phyloP scores from a whole-genome alignment of 2,797 vertebrate genomes.

The Sarcophilus harrisii region DNA sequence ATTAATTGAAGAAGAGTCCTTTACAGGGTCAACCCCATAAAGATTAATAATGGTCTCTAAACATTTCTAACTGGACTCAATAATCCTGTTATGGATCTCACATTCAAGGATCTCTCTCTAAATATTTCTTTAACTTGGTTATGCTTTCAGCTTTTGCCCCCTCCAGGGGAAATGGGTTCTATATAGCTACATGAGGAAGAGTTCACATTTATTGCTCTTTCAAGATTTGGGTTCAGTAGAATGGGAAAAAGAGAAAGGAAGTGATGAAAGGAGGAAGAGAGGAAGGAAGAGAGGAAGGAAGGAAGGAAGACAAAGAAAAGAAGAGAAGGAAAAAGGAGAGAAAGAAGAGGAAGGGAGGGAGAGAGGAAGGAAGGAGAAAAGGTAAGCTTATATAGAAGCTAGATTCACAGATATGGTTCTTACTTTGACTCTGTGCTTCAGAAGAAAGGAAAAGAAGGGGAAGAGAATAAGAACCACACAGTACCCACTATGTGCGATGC shows the following conservation, averaged over 20 bases:
- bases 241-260: neutral
- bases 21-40: neutral
- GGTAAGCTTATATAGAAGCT: neutral
- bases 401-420: neutral
- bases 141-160: neutral
- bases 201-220: neutral
- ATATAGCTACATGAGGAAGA: neutral
- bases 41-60: neutral
- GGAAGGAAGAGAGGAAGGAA: neutral
- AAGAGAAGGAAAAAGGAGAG: neutral
- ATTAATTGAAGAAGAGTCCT: neutral
- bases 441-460: neutral
- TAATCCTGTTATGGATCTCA: neutral
- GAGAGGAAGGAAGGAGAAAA: neutral
- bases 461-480: neutral
- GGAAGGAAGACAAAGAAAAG: neutral
- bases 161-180: neutral
- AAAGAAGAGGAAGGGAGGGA: neutral
- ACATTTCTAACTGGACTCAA: neutral
- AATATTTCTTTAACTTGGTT: neutral
- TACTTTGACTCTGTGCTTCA: neutral
- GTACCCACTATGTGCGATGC: neutral
- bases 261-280: neutral
- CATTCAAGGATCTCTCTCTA: neutral
- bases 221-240: neutral